phyloP scores from a whole-genome alignment of 2,797 vertebrate genomes.

The Acanthurus leucopareius region DNA sequence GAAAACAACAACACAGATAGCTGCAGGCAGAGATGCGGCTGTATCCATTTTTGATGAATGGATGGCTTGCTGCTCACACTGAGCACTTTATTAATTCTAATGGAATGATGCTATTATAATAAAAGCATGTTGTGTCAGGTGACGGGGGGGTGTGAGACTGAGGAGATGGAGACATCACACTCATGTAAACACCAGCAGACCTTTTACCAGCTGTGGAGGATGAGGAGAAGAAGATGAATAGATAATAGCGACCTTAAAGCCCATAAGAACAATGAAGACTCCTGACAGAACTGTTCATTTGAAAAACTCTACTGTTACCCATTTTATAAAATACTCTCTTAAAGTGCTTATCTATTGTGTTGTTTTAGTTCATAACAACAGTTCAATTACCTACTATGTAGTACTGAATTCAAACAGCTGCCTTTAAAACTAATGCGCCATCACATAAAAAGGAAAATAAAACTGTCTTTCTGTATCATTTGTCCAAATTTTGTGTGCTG shows the following conservation, averaged over 20 bases:
- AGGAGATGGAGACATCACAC: constrained; percentile 76
- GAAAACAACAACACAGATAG: constrained; percentile 81
- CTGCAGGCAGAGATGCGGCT: constrained; percentile 69
- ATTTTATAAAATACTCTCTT: no score
- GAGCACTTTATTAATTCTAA: constrained; percentile 79
- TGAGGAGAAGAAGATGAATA: constrained; percentile 44
- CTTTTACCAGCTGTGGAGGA: constrained; percentile 71
- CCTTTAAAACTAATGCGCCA: neutral
- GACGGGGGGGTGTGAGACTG: constrained; percentile 67
- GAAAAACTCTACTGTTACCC: no score
- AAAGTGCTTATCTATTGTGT: no score
- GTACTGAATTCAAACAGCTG: neutral
- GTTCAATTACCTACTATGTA: constrained; percentile 1
- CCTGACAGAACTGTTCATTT: constrained; percentile 8
- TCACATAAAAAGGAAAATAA: neutral
- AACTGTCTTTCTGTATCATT: no score
- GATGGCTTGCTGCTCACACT: constrained; percentile 46
- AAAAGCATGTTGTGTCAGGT: constrained; percentile 76
- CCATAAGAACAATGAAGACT: constrained; percentile 8
- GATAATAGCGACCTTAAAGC: constrained; percentile 23
- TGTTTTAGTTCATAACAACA: neutral
- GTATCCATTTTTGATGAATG: constrained; percentile 83
- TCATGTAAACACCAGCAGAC: constrained; percentile 78
- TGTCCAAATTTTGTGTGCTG: no score
- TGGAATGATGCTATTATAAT: constrained; percentile 76